Evolutionary conservation across 2,888 invertebrate genomes (phyloP), one percentile per base, ranked within the genome.

Genomic region (Pseudoips prasinana): DNA sequence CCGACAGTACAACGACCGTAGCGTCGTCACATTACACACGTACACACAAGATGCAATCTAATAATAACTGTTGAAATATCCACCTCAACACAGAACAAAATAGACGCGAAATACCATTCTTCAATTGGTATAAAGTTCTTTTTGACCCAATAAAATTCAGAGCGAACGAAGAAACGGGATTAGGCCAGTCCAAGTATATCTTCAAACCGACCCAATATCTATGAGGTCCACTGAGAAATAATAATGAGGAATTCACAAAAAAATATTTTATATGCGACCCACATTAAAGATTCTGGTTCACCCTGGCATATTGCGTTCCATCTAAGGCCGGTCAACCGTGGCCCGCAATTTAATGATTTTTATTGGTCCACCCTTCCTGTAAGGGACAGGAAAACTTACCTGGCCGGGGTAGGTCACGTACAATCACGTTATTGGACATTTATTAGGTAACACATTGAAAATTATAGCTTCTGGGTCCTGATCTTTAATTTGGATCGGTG

Each of bases 311-410:
- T 74, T 78, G 72, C 66, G 72, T 39, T 43, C 39, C 36, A 62
- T 51, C 58, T 63, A 58, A 62, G 52, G 34, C 45, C 58, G 74
- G 73, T 66, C 70, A 63, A 61, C 57, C 68, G 62, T 40, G 63
- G 34, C 47, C 69, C 68, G 70, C 74, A 75, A 73, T 79, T 76
- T 81, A 77, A 81, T 78, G 76, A 73, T 80, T 78, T 80, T 82
- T 82, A 82, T 79, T 73, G 66, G 65, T 54, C 54, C 65, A 53
- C 65, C 64, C 63, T 73, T 70, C 71, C 72, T 61, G 64, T 43
- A 56, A 59, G 67, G 79, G 69, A 64, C 71, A 60, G 68, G 64
- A 64, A 72, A 73, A 74, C 75, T 73, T 77, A 76, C 77, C 76
- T 74, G 73, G 43, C 59, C 60, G 54, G 45, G 17, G 52, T 60